Base-by-base conservation (phyloP, 2,797 vertebrate genomes). In the Lagodon rhomboides region DNA sequence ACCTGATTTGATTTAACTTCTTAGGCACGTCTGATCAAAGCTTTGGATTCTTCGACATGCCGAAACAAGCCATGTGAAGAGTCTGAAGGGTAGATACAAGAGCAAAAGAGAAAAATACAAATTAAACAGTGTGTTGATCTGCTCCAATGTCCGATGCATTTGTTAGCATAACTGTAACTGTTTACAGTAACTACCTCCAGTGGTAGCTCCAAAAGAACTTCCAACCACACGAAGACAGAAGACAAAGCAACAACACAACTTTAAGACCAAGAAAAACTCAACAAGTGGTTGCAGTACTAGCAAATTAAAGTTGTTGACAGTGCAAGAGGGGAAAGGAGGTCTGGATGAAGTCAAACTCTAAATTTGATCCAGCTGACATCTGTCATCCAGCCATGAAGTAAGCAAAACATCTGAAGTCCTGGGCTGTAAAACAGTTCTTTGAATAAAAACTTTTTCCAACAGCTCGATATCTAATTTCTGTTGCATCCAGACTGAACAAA, bases 381-480 rank as follows among this genome's bases (percentile, higher is more conserved):
- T 3, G 17, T 7, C 1, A 27, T n/a, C 7, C 9, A 64, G 27
- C 13, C 43, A 16, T 0, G 7, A 47, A 53, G 70, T 20, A 6
- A 7, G 41, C 8, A 41, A 65, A 76, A 34, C 20, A 23, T 53
- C 11, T 56, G 3, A 12, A 8, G 30, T 58, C 60, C 41, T 44
- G 11, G 12, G 27, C 16, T 66, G 25, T 25, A 51, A 51, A 61
- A 72, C 47, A 11, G 18, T 16, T 25, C 49, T 43, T 23, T 27
- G 20, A 60, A 68, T 55, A 22, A 58, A 47, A n/a, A 0, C 13
- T 49, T 63, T 75, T 23, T 20, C 30, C 23, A 46, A 15, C n/a
- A 30, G 25, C 62, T 68, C 41, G 46, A 54, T 23, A 68, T 55
- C 4, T 18, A 4, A 68, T 73, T 63, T 44, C 16, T 53, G 17